phyloP scores from a whole-genome alignment of 2,888 invertebrate species.

The Scaptomyza cyrtandrae region DNA sequence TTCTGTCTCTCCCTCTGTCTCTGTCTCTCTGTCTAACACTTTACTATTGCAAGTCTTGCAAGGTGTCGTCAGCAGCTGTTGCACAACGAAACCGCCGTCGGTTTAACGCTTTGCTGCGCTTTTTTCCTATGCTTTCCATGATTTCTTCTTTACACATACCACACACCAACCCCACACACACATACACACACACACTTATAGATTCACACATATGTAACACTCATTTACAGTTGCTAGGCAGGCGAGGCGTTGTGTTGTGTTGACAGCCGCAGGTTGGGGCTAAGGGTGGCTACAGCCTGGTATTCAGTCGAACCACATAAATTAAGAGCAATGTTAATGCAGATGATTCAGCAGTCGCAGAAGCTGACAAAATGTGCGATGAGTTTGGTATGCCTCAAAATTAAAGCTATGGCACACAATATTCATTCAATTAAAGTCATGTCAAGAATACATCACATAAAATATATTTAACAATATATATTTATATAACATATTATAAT shows the following conservation, averaged over 20 bases:
- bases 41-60: conserved; percentile 55
- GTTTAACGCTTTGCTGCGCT: conserved; percentile 64
- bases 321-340: conserved; percentile 33
- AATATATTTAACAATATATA: background rate
- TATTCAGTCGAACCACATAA: conserved; percentile 32
- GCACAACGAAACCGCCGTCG: conserved; percentile 68
- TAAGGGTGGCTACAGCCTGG: conserved; percentile 9
- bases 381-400: conserved; percentile 2
- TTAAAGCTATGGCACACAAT: conserved; percentile 2
- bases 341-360: conserved; percentile 28
- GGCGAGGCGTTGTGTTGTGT: conserved; percentile 37
- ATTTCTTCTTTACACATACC: conserved; percentile 18
- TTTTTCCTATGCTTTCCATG: conserved; percentile 47
- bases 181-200: conserved; percentile 19
- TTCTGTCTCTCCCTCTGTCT: conserved; percentile 30
- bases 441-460: background rate
- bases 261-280: conserved; percentile 31
- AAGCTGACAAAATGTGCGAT: conserved; percentile 9
- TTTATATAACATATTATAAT: no score
- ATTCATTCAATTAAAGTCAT: background rate
- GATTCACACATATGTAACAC: conserved; percentile 37
- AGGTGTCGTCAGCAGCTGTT: conserved; percentile 77
- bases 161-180: conserved; percentile 20
- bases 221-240: conserved; percentile 62
- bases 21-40: conserved; percentile 21